Percentiles rank a stretch among this genome's conserved stretches.
Conservation (phyloP, 2,797 vertebrate species). For the Chelmon rostratus region DNA sequence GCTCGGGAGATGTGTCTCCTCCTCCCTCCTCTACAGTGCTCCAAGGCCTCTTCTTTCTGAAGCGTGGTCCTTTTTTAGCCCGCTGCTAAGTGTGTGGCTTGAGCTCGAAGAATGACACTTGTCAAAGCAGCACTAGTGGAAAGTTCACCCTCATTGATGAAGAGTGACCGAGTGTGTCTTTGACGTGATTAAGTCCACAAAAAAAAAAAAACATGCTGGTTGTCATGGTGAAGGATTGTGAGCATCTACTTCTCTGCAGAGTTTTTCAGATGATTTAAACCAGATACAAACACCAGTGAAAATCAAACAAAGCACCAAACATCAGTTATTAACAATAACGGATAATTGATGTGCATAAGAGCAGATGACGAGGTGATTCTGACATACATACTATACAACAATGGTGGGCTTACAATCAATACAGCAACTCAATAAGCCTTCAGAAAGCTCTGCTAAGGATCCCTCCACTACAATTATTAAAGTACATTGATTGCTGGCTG, state of each 20-base stretch:
- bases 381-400: neutral
- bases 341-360: neutral
- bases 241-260: neutral
- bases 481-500: neutral
- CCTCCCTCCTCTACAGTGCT: neutral
- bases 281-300: neutral
- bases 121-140: slow-evolving; percentile 2
- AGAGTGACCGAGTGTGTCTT: neutral
- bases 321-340: neutral
- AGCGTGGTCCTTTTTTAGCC: slow-evolving; percentile 18
- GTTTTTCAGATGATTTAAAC: neutral
- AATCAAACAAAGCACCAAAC: neutral
- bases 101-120: slow-evolving; percentile 16
- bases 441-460: slow-evolving; percentile 1
- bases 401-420: neutral
- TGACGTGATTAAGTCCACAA: neutral
- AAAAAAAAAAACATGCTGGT: neutral
- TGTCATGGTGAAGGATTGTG: slow-evolving; percentile 4
- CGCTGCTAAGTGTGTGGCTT: neutral
- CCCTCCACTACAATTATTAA: neutral
- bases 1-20: slow-evolving; percentile 15
- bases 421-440: neutral
- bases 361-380: neutral
- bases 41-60: slow-evolving; percentile 30
- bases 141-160: slow-evolving; percentile 7